Conservation (phyloP, 2,113 vertebrate species). For the Rallus limicola region DNA sequence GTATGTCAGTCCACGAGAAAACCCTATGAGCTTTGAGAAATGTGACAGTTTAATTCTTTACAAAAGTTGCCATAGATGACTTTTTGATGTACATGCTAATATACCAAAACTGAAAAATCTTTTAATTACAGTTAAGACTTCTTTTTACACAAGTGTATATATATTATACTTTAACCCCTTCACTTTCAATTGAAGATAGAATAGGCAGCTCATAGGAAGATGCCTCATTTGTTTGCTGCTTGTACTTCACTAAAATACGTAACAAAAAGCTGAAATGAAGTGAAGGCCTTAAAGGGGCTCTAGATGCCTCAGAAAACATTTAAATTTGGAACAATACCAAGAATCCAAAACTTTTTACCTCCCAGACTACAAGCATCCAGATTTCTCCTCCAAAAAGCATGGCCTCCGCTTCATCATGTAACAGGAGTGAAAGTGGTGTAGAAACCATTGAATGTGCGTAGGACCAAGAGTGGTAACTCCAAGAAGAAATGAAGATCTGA, state of each 20-base stretch:
- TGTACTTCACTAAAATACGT: constrained; percentile 30
- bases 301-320: constrained; percentile 56
- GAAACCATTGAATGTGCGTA: background rate
- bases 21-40: constrained; percentile 61
- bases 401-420: background rate
- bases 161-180: constrained; percentile 59
- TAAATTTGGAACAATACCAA: constrained; percentile 35
- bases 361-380: background rate
- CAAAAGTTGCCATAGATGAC: constrained; percentile 68
- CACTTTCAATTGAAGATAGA: constrained; percentile 66
- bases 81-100: constrained; percentile 63
- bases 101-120: constrained; percentile 60
- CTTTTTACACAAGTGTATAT: constrained; percentile 51
- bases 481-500: background rate
- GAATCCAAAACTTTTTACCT: background rate
- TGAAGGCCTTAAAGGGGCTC: constrained; percentile 51
- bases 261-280: constrained; percentile 46
- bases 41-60: constrained; percentile 67
- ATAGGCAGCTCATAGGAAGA: constrained; percentile 62
- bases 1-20: constrained; percentile 7
- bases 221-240: background rate
- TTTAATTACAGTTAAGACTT: constrained; percentile 63
- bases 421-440: background rate
- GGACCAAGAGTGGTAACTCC: background rate
- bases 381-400: background rate